These are phyloP conservation scores for Phylloscopus whistleri DNA, from an alignment of 2,113 vertebrate genomes.

Conservation along the genomic window DNA sequence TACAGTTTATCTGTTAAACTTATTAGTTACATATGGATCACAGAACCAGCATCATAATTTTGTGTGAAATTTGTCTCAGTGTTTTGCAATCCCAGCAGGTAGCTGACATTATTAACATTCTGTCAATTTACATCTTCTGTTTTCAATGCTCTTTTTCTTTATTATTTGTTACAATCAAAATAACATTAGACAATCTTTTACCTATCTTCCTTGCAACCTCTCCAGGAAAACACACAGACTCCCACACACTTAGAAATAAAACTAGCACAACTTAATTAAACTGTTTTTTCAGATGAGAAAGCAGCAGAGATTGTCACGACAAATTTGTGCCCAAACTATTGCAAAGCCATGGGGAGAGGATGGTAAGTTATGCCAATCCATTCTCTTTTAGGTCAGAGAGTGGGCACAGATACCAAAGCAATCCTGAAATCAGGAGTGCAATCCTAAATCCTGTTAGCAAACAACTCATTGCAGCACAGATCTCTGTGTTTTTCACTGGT, in stretches of 20 bases:
- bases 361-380: background rate
- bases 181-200: background rate
- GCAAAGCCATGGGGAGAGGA: rapidly evolving
- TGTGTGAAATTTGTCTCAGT: background rate
- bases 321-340: background rate
- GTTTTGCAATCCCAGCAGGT: background rate
- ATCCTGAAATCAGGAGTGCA: background rate
- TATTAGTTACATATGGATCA: background rate
- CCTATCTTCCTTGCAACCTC: background rate
- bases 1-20: background rate
- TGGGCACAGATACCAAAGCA: background rate
- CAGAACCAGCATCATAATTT: background rate
- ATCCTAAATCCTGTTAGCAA: background rate
- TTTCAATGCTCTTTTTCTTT: background rate
- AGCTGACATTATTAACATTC: background rate
- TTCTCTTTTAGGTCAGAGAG: background rate
- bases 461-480: background rate
- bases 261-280: background rate
- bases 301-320: background rate
- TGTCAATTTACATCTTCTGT: background rate
- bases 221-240: background rate
- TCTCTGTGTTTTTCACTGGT: background rate
- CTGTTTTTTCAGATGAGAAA: background rate
- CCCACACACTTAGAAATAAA: background rate
- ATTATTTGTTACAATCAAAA: background rate